Base-by-base conservation (phyloP, 2,113 vertebrate genomes). In the Catharus fuscescens region DNA sequence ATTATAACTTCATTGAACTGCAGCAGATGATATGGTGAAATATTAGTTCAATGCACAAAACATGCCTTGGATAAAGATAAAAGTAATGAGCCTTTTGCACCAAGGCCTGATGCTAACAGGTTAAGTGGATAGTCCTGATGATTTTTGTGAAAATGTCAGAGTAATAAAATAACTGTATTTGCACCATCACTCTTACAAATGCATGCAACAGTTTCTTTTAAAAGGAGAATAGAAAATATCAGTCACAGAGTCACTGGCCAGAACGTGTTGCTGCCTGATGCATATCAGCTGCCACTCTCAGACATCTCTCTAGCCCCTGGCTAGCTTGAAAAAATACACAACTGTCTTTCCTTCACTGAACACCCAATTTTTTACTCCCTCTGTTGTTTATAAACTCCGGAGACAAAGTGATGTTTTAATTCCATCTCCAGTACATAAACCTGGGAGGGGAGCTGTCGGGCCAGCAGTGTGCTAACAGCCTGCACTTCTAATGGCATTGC, bases 301-400 rank as follows among this genome's bases (percentile, higher is more conserved):
- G 96, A 96, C 93, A 96, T 97, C 96, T 93, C 86, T 93, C 95
- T 91, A 97, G 97, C 95, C 94, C 96, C 96, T 96, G 97, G 97
- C 96, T 96, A 97, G 96, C 97, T 88, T 97, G 97, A 95, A 97
- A 98, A 98, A 98, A 98, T 98, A 98, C 97, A 98, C 98, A 98
- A 98, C 97, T 98, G 97, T 97, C 97, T 97, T 92, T 94, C 87
- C 97, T 95, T 98, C 98, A 98, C 90, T 3, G 80, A 97, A 97
- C 98, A 98, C 97, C 97, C 96, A 96, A 98, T 98, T 98, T 98
- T 97, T 98, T 97, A 97, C 95, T 97, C 92, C 77, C 90, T 96
- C 96, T 45, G 95, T 97, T 98, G 98, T 98, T 98, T 98, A 98
- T 98, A 97, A 97, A 97, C 96, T 97, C 92, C 18, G 88, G 96